Evolutionary conservation across 2,797 vertebrate genomes (phyloP), one percentile per base, ranked within the genome.

Genomic region (Anabas testudineus): DNA sequence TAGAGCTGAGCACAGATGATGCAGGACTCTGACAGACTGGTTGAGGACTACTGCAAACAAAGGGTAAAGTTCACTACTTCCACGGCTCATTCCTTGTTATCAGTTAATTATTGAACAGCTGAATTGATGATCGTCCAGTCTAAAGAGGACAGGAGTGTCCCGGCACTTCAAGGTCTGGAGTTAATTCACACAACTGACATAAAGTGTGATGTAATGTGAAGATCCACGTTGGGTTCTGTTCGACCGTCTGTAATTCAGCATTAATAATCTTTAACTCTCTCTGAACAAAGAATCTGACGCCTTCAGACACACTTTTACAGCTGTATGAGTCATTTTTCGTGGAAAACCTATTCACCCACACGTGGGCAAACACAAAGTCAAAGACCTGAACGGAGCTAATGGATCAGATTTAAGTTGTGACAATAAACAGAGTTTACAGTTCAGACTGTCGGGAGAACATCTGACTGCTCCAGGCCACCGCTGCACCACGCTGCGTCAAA

Each of bases 121-220:
- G 37, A n/a, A 55, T 18, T 36, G 28, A 70, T 62, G 1, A 47
- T n/a, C 10, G 7, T 13, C 43, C 22, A 10, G 19, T 16, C 19
- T 13, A 43, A 52, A 47, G 46, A 13, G 37, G 3, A 26, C 12
- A 4, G 30, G 13, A 48, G 7, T 30, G 12, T 0, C 5, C 13
- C 0, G 8, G 36, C 46, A 37, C 15, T 48, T 22, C 4, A 34
- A 1, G 28, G 14, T 2, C n/a, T n/a, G n/a, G n/a, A n/a, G n/a
- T n/a, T n/a, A n/a, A n/a, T n/a, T n/a, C n/a, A n/a, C n/a, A n/a
- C n/a, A n/a, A n/a, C n/a, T n/a, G n/a, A n/a, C n/a, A n/a, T n/a
- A n/a, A n/a, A n/a, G n/a, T 71, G 78, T 87, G 81, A 80, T 64
- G n/a, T n/a, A n/a, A 70, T 5, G 0, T 10, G 51, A 78, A 16